Base-by-base conservation (phyloP, 2,113 vertebrate species). In the Dascyllus trimaculatus region DNA sequence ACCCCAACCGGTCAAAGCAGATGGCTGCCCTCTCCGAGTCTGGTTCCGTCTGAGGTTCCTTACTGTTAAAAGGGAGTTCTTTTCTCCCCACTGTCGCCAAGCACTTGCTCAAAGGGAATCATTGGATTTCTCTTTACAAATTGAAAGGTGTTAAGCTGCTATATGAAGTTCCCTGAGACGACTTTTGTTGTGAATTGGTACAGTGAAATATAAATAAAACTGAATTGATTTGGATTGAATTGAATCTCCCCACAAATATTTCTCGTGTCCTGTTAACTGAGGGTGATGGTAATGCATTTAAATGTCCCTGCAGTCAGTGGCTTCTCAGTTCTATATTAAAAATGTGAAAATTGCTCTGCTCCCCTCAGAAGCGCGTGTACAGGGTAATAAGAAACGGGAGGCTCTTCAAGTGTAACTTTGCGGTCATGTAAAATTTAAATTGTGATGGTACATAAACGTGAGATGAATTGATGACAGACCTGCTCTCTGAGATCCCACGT, bases 351-450 rank as follows among this genome's bases (percentile, higher is more conserved):
- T 73, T 63, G 11, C 68, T 76, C 24, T 8, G 10, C 24, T 67
- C 5, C 26, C 57, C 17, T 75, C 32, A 57, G 75, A 70, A 14
- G 38, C 46, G 38, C 46, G 35, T 43, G 21, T 38, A 3, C 51
- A 38, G 52, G 11, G 45, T 52, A 52, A 58, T 68, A 72, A 78
- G 54, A 25, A 76, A 72, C 19, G 29, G 4, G 57, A 56, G 58
- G 54, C 67, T 71, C 21, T 18, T 49, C 22, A 6, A n/a, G 15
- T 49, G n/a, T 59, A 40, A 43, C 58, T 73, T 59, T 52, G 67
- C 60, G 49, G 63, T 71, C 66, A 75, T 59, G 58, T 51, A 61
- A 76, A 67, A 86, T 82, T 84, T 5, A 60, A 80, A 65, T 49
- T 59, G 51, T 53, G 69, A 11, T 43, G n/a, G 25, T 13, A 35